Evolutionary conservation across 2,113 vertebrate species (phyloP).

Genomic region (Labeo catla): DNA sequence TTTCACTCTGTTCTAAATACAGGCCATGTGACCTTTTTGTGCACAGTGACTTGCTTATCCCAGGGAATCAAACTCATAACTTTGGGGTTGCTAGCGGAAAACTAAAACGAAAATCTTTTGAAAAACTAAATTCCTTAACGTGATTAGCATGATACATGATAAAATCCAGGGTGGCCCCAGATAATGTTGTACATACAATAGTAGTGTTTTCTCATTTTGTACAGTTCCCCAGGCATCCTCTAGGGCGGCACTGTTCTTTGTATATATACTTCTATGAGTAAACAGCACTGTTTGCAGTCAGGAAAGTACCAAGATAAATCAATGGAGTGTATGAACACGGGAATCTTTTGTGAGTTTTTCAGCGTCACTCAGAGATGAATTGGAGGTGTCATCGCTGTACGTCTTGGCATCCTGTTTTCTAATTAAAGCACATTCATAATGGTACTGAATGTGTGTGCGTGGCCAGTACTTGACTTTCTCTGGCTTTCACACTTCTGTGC

Average conservation of each 20-base stretch:
- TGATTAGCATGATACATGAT: background rate
- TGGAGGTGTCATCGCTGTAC: background rate
- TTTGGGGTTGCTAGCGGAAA: background rate
- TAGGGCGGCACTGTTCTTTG: background rate
- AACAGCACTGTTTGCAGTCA: background rate
- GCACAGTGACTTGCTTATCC: background rate
- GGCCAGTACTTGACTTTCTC: constrained; percentile 32
- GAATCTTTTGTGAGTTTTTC: background rate
- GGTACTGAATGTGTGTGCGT: background rate
- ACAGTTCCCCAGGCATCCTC: background rate
- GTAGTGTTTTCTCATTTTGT: background rate
- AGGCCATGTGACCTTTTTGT: background rate
- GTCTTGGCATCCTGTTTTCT: background rate
- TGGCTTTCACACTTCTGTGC: constrained; percentile 16
- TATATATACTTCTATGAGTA: background rate
- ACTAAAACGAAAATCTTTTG: too few relatives aligned
- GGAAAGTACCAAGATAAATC: background rate
- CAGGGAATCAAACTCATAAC: background rate
- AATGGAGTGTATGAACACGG: background rate
- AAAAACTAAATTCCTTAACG: background rate
- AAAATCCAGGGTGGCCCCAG: background rate
- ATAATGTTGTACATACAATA: background rate
- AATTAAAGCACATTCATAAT: constrained; percentile 13
- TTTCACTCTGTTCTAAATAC: background rate
- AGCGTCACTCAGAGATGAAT: background rate